Conservation (phyloP, 2,113 vertebrate species). For the Nansenia antarctica region DNA sequence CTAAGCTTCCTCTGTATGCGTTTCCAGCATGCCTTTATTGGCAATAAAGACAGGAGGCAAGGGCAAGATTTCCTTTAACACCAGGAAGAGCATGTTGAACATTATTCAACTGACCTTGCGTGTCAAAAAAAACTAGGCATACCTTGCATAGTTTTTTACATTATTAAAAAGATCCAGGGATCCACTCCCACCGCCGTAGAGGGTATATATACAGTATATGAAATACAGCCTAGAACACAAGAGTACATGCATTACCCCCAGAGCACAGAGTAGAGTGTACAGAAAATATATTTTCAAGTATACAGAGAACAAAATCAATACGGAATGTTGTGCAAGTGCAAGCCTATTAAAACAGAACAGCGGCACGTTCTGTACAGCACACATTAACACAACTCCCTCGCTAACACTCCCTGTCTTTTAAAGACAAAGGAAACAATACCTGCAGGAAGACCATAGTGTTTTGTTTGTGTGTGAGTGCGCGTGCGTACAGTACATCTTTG, state of each 20-base stretch:
- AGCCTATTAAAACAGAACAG: not conserved
- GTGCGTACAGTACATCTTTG: conserved; percentile 34
- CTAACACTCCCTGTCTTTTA: conserved; percentile 5
- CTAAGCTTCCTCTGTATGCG: conserved; percentile 36
- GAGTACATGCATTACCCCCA: too few species aligned
- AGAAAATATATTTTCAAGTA: not conserved
- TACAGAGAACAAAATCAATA: not conserved
- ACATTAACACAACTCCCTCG: not conserved
- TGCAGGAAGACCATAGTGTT: not conserved
- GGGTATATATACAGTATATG: not conserved
- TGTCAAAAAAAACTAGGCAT: too few species aligned
- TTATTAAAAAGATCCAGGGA: not conserved
- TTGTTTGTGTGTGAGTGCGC: conserved; percentile 1
- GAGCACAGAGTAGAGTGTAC: not conserved
- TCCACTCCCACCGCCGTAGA: not conserved
- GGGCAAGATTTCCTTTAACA: conserved; percentile 27
- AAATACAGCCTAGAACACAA: not conserved
- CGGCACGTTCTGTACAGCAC: not conserved
- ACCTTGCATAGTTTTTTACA: not conserved
- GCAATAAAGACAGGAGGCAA: conserved; percentile 33
- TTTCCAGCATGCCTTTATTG: conserved; percentile 34
- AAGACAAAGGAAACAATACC: conserved; percentile 45
- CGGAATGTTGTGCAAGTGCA: not conserved
- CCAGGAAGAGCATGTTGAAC: conserved; percentile 22
- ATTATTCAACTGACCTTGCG: conserved; percentile 54